These are phyloP conservation scores for Pachymerium ferrugineum DNA, from an alignment of 2,888 invertebrate species.

Conservation along the genomic window DNA sequence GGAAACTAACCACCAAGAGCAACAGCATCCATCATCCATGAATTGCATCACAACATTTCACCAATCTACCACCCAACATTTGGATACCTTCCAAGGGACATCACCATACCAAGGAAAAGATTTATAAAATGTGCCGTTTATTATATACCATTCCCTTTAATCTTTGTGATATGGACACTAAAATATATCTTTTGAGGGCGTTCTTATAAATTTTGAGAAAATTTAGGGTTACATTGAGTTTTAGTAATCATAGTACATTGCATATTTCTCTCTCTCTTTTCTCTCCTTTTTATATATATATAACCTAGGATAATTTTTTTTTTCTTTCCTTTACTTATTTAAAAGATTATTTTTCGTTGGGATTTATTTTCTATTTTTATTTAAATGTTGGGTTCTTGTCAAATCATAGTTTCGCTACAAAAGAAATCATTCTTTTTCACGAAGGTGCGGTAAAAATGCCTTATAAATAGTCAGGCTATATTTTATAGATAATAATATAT, in stretches of 20 bases:
- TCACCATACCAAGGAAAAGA: neutral
- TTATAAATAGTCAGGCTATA: no score
- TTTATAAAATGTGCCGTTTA: neutral
- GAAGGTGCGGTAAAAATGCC: neutral
- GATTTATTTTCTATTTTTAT: neutral
- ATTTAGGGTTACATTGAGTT: neutral
- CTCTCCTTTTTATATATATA: neutral
- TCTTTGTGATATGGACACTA: neutral
- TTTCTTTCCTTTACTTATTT: neutral
- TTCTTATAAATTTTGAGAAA: neutral
- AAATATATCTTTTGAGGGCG: neutral
- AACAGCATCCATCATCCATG: slow-evolving; percentile 8
- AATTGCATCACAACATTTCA: slow-evolving; percentile 13
- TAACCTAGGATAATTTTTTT: neutral
- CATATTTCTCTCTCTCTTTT: slow-evolving; percentile 13
- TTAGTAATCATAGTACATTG: neutral
- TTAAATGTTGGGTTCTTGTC: neutral
- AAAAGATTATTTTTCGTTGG: no score
- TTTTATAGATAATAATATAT: no score
- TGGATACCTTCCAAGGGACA: slow-evolving; percentile 13
- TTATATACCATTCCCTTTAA: neutral
- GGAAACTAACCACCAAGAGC: slow-evolving; percentile 3
- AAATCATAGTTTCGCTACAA: neutral
- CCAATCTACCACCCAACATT: slow-evolving; percentile 2
- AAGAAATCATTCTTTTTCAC: neutral